phyloP scores from a whole-genome alignment of 2,113 vertebrate genomes.

The Opisthocomus hoazin region DNA sequence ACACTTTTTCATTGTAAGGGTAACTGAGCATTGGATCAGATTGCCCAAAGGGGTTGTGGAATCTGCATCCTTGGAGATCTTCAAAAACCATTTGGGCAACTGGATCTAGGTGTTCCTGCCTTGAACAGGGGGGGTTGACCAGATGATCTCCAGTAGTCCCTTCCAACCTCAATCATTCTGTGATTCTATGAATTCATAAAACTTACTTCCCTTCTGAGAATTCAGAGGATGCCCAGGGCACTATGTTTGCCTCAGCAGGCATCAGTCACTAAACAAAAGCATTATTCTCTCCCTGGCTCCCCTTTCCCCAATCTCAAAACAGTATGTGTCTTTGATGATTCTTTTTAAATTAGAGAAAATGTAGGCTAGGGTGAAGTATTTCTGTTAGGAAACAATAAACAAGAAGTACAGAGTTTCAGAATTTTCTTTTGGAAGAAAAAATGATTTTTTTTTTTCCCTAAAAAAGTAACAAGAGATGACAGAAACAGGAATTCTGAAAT shows the following conservation, averaged over 20 bases:
- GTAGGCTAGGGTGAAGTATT: not conserved
- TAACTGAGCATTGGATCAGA: not conserved
- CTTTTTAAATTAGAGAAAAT: not conserved
- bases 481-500: not conserved
- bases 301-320: not conserved
- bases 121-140: not conserved
- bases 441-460: accelerated
- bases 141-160: not conserved
- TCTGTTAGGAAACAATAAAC: not conserved
- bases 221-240: not conserved
- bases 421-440: not conserved
- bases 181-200: not conserved
- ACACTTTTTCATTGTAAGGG: not conserved
- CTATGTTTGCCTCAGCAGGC: not conserved
- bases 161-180: not conserved
- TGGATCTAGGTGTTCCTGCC: not conserved
- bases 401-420: not conserved
- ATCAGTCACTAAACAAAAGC: not conserved
- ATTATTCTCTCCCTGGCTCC: not conserved
- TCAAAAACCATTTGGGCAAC: not conserved
- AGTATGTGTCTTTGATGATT: not conserved
- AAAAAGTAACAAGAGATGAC: not conserved
- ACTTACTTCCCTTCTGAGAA: not conserved
- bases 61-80: not conserved
- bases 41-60: not conserved